Percentiles rank a stretch among this genome's conserved stretches.
Evolutionary conservation across 2,888 invertebrate genomes (phyloP).

Genomic region (Ectobius pallidus): DNA sequence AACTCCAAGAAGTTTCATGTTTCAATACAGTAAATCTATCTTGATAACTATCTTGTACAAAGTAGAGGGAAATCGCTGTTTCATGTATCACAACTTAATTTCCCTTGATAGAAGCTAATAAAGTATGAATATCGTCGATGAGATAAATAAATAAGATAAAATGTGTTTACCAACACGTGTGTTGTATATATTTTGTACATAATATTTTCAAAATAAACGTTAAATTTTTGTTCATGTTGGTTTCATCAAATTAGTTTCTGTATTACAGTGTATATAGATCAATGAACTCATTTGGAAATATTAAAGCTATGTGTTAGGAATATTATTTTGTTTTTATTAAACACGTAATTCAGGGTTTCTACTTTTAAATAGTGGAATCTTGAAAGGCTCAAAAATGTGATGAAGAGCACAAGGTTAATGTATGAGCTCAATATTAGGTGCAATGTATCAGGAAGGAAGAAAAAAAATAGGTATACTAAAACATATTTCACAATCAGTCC

Average conservation of each 20-base stretch:
- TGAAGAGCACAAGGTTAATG: no score
- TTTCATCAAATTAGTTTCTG: constrained; percentile 18
- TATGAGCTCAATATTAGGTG: no score
- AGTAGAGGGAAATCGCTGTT: constrained; percentile 17
- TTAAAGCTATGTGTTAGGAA: constrained; percentile 3
- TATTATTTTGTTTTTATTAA: neutral
- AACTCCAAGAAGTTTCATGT: constrained; percentile 42
- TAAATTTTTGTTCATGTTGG: constrained; percentile 15
- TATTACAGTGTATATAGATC: constrained; percentile 34
- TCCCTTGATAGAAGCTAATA: constrained; percentile 6
- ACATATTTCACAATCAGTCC: no score
- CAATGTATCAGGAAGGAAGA: no score
- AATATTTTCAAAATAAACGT: neutral
- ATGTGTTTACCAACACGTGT: constrained; percentile 33
- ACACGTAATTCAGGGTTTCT: constrained; percentile 30
- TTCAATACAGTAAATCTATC: constrained; percentile 30
- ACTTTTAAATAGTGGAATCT: neutral
- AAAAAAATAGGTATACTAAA: no score
- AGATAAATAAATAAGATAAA: constrained; percentile 5
- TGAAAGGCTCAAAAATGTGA: no score
- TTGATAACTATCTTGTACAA: constrained; percentile 34
- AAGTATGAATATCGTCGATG: constrained; percentile 16
- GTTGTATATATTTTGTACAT: constrained; percentile 32
- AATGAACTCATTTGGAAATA: constrained; percentile 6
- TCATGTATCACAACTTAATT: neutral